phyloP scores from a whole-genome alignment of 1,140 invertebrate species.

The Papilio helenus region DNA sequence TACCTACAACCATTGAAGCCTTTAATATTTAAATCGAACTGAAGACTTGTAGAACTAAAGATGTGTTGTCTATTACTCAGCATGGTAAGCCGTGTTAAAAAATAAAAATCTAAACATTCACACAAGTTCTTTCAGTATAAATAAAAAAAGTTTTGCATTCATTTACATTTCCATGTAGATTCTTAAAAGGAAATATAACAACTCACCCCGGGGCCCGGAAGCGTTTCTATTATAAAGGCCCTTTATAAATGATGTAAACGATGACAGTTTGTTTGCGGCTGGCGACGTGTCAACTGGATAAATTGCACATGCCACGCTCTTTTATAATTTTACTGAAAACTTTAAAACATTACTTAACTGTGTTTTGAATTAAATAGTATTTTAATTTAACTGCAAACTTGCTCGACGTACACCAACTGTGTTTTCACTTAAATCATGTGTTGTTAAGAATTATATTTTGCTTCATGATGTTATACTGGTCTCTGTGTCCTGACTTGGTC shows the following conservation, averaged over 20 bases:
- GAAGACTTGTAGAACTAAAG: background rate
- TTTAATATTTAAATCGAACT: background rate
- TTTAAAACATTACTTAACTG: background rate
- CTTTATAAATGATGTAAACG: constrained; percentile 37
- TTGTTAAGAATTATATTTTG: background rate
- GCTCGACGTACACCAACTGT: background rate
- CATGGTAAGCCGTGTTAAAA: background rate
- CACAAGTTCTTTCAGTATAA: background rate
- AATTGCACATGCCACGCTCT: constrained; percentile 21
- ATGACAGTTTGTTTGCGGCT: constrained; percentile 37
- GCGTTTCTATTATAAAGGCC: constrained; percentile 28
- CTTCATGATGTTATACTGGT: too few relatives aligned
- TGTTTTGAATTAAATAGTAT: background rate
- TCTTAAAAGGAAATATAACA: constrained; percentile 37
- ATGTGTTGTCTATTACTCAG: background rate
- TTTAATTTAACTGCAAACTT: background rate
- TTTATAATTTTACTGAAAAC: constrained; percentile 23
- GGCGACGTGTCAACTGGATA: constrained; percentile 26
- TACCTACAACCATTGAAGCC: background rate
- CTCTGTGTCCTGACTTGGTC: too few relatives aligned
- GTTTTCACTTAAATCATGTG: background rate
- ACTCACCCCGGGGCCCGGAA: constrained; percentile 23
- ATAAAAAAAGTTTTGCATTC: constrained; percentile 22
- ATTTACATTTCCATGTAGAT: constrained; percentile 30
- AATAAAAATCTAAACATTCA: background rate